Evolutionary conservation across 2,113 vertebrate genomes (phyloP).

Genomic region (Phalacrocorax pelagicus): DNA sequence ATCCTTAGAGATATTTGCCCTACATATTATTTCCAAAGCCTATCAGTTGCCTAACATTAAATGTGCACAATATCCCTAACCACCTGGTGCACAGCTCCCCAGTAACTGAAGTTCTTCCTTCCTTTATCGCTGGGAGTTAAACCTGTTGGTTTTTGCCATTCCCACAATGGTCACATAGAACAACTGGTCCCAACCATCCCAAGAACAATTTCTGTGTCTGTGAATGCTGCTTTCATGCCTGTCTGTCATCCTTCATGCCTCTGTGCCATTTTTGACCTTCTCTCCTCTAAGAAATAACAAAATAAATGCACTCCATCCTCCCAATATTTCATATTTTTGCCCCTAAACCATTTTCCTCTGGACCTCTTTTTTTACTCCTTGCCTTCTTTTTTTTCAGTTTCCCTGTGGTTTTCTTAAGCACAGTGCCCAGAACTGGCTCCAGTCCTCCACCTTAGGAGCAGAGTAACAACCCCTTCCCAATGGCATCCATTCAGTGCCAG

Average conservation of each 20-base stretch:
- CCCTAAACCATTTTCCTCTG: not conserved
- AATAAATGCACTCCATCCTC: not conserved
- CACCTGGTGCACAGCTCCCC: not conserved
- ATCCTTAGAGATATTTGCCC: not conserved
- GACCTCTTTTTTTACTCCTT: not conserved
- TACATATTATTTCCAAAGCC: not conserved
- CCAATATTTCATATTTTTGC: rapidly evolving
- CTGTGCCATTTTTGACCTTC: not conserved
- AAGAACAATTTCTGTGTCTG: not conserved
- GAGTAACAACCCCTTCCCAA: not conserved
- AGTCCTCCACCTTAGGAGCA: not conserved
- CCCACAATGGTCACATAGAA: not conserved
- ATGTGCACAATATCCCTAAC: not conserved
- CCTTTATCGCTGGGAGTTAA: not conserved
- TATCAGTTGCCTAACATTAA: not conserved
- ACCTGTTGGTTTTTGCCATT: not conserved
- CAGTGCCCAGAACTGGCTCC: not conserved
- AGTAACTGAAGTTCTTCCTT: not conserved
- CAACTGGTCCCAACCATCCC: not conserved
- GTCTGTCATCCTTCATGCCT: not conserved
- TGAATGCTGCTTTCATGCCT: not conserved
- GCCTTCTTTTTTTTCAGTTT: not conserved
- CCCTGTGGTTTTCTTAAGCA: not conserved
- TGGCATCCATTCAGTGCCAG: not conserved
- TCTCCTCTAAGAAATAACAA: not conserved